Conservation (phyloP, 2,888 invertebrate genomes). For the Trilocha varians region DNA sequence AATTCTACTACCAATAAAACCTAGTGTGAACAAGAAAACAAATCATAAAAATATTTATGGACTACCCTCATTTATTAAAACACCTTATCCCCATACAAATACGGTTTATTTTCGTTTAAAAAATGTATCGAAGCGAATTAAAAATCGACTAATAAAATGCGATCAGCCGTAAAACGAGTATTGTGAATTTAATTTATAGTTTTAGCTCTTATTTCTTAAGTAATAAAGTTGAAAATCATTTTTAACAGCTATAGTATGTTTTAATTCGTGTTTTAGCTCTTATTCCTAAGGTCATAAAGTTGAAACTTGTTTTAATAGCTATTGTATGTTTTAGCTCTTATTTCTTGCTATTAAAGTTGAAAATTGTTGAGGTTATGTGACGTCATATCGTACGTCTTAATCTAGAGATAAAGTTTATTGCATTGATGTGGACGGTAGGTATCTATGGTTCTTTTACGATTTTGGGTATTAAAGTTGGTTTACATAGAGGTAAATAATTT, state of each 20-base stretch:
- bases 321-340: not conserved
- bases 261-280: too few species aligned
- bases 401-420: constrained; percentile 17
- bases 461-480: not conserved
- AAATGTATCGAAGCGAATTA: constrained; percentile 1
- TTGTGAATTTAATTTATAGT: not conserved
- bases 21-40: constrained; percentile 4
- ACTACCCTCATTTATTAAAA: not conserved
- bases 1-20: constrained; percentile 3
- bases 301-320: too few species aligned
- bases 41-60: not conserved
- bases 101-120: not conserved
- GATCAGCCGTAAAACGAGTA: not conserved
- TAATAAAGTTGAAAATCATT: not conserved
- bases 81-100: not conserved
- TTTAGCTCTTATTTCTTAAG: not conserved
- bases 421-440: constrained; percentile 9
- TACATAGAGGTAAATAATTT: too few species aligned
- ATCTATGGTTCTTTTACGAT: constrained; percentile 3
- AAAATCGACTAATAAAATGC: constrained; percentile 1
- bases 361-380: constrained; percentile 3
- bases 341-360: not conserved
- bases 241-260: too few species aligned
- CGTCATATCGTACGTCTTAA: constrained; percentile 14
- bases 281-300: too few species aligned